Base-by-base conservation (phyloP, 1,140 invertebrate genomes). In the Bombus confusus region DNA sequence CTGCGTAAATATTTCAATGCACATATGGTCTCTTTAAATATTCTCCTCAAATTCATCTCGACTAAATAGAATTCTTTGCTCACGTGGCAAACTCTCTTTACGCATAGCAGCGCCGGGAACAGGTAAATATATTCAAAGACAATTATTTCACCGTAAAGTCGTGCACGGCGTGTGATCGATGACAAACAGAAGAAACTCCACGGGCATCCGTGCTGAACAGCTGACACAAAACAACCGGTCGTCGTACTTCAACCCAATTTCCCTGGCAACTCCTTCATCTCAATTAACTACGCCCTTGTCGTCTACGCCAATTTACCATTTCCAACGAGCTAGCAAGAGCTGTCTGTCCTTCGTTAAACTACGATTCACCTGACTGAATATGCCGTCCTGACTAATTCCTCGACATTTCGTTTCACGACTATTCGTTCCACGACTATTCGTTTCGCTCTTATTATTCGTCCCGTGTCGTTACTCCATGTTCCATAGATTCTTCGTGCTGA, bases 321-420 rank as follows among this genome's bases (percentile, higher is more conserved):
- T 90, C 88, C 73, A 72, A 57, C 64, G 52, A 37, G 57, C 59
- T 80, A 37, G 59, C 78, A 57, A 76, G 76, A 76, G 74, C 76
- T 59, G 84, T 68, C 87, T 68, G 79, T 43, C 85, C 71, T 87
- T 89, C 88, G 71, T 89, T 90, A 90, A 90, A 90, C 79, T 72
- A 74, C 80, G 76, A 90, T 90, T 88, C 85, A 88, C 76, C 86
- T 59, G 74, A 71, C 88, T 89, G 84, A 88, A 90, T 88, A 90
- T 88, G 85, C 87, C 80, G n/a, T 71, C 75, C 59, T 25, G 66
- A 69, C 69, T 80, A 80, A 90, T 90, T 71, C 57, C 64, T 37
- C 68, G 78, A 87, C 77, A 57, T 86, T 88, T 78, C 71, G 3
- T 39, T 37, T 4, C 5, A n/a, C 25, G 12, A 31, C 28, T 13